Percentiles rank a stretch among this genome's conserved stretches.
Conservation (phyloP, 2,797 vertebrate genomes). For the Mustela erminea region DNA sequence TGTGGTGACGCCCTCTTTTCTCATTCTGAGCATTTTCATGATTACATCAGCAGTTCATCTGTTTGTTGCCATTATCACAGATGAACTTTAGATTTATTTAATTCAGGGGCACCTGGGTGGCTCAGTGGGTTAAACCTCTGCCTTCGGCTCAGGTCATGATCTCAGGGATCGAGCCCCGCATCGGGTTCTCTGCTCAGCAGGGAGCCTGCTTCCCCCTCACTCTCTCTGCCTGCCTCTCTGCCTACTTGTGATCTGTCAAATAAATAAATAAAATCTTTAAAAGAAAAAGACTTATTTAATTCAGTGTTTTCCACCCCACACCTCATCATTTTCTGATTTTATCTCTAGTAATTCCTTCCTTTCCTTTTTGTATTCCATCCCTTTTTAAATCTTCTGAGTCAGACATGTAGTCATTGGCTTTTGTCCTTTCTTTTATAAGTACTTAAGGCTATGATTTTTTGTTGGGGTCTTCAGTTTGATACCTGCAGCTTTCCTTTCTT, state of each 20-base stretch:
- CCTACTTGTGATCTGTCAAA: too few species aligned
- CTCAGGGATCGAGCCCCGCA: fast-evolving
- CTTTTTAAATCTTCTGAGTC: background rate
- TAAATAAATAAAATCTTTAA: too few species aligned
- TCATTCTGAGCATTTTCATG: background rate
- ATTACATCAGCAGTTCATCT: background rate
- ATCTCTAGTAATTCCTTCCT: background rate
- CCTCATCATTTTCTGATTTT: background rate
- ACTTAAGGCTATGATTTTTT: background rate
- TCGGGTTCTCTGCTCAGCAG: too few species aligned
- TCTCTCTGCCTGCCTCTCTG: too few species aligned
- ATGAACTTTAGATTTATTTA: background rate
- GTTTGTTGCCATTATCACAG: background rate
- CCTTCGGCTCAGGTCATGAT: too few species aligned
- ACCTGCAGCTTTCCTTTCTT: background rate
- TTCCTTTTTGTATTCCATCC: background rate
- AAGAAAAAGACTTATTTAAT: background rate
- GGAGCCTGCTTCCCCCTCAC: too few species aligned
- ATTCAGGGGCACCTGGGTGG: background rate
- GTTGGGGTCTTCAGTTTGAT: background rate
- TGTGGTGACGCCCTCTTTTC: background rate
- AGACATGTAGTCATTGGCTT: background rate
- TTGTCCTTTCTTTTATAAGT: background rate
- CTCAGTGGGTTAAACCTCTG: too few species aligned
- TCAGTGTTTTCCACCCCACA: background rate